These are phyloP conservation scores for Daktulosphaira vitifoliae DNA, from an alignment of 1,140 invertebrate genomes.

Conservation along the genomic window DNA sequence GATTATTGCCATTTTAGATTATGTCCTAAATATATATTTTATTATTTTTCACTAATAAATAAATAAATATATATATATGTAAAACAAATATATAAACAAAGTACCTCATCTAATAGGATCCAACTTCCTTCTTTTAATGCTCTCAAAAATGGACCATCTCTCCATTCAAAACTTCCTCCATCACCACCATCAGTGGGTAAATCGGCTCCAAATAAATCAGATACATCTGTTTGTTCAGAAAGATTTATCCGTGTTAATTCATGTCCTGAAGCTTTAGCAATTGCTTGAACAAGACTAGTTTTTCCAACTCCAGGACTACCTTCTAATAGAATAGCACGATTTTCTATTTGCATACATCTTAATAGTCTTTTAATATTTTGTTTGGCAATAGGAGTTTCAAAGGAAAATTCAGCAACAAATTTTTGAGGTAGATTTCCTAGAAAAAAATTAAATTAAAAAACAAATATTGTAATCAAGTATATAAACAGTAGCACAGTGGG, in stretches of 20 bases:
- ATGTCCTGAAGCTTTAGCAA: constrained; percentile 76
- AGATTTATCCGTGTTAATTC: constrained; percentile 84
- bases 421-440: constrained; percentile 31
- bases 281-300: constrained; percentile 85
- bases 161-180: constrained; percentile 85
- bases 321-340: constrained; percentile 89
- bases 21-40: no score
- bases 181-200: constrained; percentile 81
- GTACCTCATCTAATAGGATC: constrained; percentile 92
- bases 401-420: constrained; percentile 51
- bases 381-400: constrained; percentile 73
- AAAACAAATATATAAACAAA: background rate
- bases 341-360: constrained; percentile 71
- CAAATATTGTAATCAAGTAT: background rate
- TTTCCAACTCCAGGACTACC: constrained; percentile 98
- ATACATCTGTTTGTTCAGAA: constrained; percentile 97
- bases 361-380: constrained; percentile 75
- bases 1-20: background rate
- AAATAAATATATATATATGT: no score
- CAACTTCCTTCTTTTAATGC: constrained; percentile 88
- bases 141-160: constrained; percentile 87
- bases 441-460: constrained; percentile 7
- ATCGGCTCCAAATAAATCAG: constrained; percentile 96
- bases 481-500: no score
- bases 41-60: no score